Percentiles rank a stretch among this genome's conserved stretches.
Evolutionary conservation across 2,888 invertebrate genomes (phyloP).

Genomic region (Pasiphila rectangulata): DNA sequence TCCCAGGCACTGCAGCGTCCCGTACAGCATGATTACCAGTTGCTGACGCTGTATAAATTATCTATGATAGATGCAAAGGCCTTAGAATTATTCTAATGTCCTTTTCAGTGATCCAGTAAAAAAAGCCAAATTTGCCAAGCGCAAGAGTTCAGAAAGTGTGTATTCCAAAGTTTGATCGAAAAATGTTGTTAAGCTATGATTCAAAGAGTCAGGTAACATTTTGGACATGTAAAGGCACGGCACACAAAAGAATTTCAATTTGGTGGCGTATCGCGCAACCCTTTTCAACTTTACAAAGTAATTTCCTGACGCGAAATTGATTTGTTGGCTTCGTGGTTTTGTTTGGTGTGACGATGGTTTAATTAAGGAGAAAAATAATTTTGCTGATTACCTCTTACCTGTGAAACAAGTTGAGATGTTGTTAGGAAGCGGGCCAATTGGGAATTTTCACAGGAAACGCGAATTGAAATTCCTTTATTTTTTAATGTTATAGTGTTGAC

Average conservation of each 20-base stretch:
- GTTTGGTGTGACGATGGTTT: conserved; percentile 68
- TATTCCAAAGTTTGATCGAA: conserved; percentile 54
- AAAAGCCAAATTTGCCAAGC: conserved; percentile 1
- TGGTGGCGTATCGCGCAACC: conserved; percentile 71
- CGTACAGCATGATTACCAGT: no score
- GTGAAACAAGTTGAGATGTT: no score
- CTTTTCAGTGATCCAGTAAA: no score
- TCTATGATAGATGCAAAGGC: no score
- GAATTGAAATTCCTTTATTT: no score
- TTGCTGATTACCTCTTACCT: no score
- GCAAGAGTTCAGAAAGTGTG: conserved; percentile 23
- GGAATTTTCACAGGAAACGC: no score
- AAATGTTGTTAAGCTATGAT: conserved; percentile 58
- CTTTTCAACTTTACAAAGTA: conserved; percentile 76
- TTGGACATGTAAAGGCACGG: conserved; percentile 69
- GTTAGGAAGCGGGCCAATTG: no score
- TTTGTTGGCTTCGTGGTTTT: conserved; percentile 72
- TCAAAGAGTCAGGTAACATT: conserved; percentile 67
- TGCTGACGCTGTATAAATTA: no score
- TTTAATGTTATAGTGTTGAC: no score
- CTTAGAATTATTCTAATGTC: no score
- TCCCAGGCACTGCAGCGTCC: no score
- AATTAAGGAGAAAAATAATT: conserved; percentile 58
- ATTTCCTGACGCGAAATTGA: conserved; percentile 77
- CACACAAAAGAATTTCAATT: conserved; percentile 79